Base-by-base conservation (phyloP, 2,797 vertebrate species). In the Karalla daura region DNA sequence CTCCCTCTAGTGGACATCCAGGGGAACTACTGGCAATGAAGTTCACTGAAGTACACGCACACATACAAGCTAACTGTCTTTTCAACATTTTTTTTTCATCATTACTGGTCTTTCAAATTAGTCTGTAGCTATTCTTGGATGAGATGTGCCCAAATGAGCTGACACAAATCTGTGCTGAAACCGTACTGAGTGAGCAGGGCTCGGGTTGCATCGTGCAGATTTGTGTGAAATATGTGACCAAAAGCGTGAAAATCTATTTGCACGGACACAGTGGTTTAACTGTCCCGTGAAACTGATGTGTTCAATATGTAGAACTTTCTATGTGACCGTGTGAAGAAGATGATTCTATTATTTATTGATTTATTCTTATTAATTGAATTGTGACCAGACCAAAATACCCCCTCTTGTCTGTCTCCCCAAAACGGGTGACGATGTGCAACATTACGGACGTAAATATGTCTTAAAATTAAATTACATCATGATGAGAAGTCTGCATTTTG, bases 301-400 rank as follows among this genome's bases (percentile, higher is more conserved):
- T 90, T 96, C 91, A 93, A 92, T 95, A 94, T 97, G 93, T 92
- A 91, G 93, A 94, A 95, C 82, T 96, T 95, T 93, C 56, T 97
- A 95, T 94, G 96, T 95, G 96, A 94, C 93, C 83, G 92, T 94
- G 93, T 95, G 93, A 89, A 95, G 94, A 95, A 95, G 90, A 94
- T 93, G 96, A 95, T 90, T 88, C 64, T 81, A 87, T 91, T 63
- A 89, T 91, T 92, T 92, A 86, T 84, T 36, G 28, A 76, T 86
- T n/a, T 78, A 45, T 76, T 83, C 86, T 92, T 88, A 86, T 96
- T 84, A 23, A 74, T 88, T 85, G 81, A 74, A 56, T 80, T 39
- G 88, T 89, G 85, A 86, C 56, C 78, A 73, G 74, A 90, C 81
- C 83, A 83, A 89, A 86, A 87, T 77, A 69, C 61, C 49, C 63